Percentiles rank a stretch among this genome's conserved stretches.
phyloP scores from a whole-genome alignment of 2,888 invertebrate genomes.

The Apamea anceps region DNA sequence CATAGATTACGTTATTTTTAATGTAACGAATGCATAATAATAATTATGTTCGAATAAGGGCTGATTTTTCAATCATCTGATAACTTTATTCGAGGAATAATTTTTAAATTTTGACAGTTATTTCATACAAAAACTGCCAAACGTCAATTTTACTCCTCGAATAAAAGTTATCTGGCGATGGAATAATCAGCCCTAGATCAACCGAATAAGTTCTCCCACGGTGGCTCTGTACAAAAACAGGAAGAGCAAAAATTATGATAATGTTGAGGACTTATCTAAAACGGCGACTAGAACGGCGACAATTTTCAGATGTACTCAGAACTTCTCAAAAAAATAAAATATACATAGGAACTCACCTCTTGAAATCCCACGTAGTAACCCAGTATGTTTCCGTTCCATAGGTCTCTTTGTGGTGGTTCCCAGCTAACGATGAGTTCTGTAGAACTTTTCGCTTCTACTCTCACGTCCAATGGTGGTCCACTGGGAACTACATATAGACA shows the following conservation, averaged over 20 bases:
- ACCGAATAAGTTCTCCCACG: background rate
- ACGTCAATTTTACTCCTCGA: no score
- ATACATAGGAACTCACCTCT: conserved; percentile 84
- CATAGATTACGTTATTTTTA: background rate
- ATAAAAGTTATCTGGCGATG: no score
- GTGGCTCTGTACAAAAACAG: no score
- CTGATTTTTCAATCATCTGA: no score
- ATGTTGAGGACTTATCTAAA: background rate
- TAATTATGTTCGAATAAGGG: background rate
- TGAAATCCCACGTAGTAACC: conserved; percentile 97
- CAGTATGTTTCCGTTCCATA: conserved; percentile 96
- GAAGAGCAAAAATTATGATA: background rate
- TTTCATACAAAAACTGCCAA: no score
- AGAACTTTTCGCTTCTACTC: conserved; percentile 95
- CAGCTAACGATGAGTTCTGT: conserved; percentile 96
- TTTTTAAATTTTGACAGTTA: no score
- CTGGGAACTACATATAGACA: conserved; percentile 92
- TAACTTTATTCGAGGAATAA: no score
- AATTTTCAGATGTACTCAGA: background rate
- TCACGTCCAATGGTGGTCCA: conserved; percentile 95
- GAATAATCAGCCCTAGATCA: background rate
- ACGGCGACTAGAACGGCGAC: background rate
- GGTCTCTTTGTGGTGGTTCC: conserved; percentile 96
- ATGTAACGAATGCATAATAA: background rate
- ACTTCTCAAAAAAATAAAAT: background rate